A percentile compares a stretch with the other conserved stretches of the same genome.
Evolutionary conservation across 2,888 invertebrate genomes (phyloP).

Genomic region (Ophioninae sp.): DNA sequence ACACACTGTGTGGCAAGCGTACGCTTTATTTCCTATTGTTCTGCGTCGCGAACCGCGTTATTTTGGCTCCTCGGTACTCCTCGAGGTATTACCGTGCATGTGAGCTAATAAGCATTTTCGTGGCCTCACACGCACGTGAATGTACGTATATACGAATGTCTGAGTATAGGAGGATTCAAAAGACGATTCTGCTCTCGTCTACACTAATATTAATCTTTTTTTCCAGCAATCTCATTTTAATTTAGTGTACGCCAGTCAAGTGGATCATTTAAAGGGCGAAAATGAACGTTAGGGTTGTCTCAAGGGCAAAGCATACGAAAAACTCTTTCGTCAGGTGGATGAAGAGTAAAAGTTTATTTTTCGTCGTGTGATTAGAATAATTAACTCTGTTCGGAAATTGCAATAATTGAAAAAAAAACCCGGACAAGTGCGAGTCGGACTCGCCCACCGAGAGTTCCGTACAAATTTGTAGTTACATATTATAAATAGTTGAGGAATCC

Average conservation of each 20-base stretch:
- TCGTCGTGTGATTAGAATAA: no score
- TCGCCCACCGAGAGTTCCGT: no score
- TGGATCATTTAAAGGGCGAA: neutral
- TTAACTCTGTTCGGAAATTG: no score
- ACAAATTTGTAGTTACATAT: no score
- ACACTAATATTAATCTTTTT: neutral
- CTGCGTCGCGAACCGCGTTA: conserved; percentile 51
- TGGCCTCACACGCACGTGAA: neutral
- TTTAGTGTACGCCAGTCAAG: neutral
- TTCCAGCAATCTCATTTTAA: neutral
- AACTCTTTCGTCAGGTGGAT: neutral
- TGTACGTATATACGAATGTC: neutral
- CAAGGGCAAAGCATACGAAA: neutral
- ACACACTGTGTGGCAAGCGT: conserved; percentile 71
- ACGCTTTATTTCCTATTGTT: conserved; percentile 75
- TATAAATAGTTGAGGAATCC: no score
- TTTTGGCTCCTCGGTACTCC: conserved; percentile 50
- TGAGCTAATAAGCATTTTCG: conserved; percentile 45
- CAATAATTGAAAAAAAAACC: no score
- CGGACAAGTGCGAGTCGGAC: no score
- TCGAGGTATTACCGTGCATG: conserved; percentile 21
- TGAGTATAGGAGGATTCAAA: neutral
- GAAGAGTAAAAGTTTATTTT: neutral
- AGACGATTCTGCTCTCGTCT: neutral
- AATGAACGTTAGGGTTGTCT: neutral